Conservation (phyloP, 2,888 invertebrate genomes). For the Cactoblastis cactorum region DNA sequence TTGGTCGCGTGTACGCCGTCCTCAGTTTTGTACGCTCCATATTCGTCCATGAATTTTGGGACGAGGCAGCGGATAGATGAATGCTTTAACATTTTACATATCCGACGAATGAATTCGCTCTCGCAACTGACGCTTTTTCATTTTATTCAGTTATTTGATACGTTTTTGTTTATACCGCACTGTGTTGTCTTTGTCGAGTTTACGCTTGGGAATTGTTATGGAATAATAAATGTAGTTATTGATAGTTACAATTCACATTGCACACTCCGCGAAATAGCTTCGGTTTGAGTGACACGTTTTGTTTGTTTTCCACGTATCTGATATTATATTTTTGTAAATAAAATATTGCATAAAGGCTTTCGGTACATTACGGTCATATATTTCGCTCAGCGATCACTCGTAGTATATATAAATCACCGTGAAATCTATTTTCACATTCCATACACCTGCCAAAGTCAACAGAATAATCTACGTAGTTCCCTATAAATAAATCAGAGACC, state of each 20-base stretch:
- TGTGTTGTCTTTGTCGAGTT: slow-evolving; percentile 39
- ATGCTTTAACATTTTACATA: slow-evolving; percentile 76
- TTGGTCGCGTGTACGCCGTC: slow-evolving; percentile 64
- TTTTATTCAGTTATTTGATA: slow-evolving; percentile 65
- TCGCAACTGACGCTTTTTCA: slow-evolving; percentile 56
- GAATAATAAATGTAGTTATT: slow-evolving; percentile 34
- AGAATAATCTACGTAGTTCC: slow-evolving; percentile 13
- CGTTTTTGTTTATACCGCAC: slow-evolving; percentile 53
- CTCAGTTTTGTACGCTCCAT: slow-evolving; percentile 59
- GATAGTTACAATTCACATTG: slow-evolving; percentile 8
- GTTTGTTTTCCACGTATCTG: not conserved
- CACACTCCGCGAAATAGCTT: slow-evolving; percentile 13
- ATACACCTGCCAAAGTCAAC: slow-evolving; percentile 14
- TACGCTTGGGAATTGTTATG: slow-evolving; percentile 31
- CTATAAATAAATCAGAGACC: slow-evolving; percentile 14
- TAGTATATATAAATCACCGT: slow-evolving; percentile 14
- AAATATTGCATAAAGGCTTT: no score
- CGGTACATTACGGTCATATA: not conserved
- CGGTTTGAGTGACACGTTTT: slow-evolving; percentile 18
- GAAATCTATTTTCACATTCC: slow-evolving; percentile 13
- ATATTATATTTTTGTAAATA: no score
- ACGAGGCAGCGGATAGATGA: slow-evolving; percentile 66
- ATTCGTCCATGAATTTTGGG: slow-evolving; percentile 69
- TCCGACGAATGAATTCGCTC: slow-evolving; percentile 70
- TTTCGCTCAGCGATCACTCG: not conserved